These are phyloP conservation scores for Mya arenaria DNA, from an alignment of 1,140 invertebrate genomes.

Conservation along the genomic window DNA sequence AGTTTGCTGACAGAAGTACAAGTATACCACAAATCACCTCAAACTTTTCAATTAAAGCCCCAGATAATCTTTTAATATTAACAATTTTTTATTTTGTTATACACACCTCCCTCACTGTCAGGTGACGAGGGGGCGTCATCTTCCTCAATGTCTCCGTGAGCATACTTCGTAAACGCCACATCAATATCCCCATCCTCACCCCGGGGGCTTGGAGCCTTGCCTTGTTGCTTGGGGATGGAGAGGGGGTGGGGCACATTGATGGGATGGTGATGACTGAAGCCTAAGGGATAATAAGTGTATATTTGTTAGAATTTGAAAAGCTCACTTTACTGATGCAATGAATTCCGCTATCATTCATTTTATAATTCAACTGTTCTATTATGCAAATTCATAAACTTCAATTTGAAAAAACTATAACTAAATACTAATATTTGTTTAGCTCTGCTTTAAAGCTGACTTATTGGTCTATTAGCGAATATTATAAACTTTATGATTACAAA, in stretches of 20 bases:
- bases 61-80: background rate
- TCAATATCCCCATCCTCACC: slow-evolving; percentile 72
- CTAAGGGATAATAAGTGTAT: slow-evolving; percentile 56
- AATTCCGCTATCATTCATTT: no score
- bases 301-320: background rate
- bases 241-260: slow-evolving; percentile 50
- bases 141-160: slow-evolving; percentile 57
- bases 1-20: no score
- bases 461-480: no score
- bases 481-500: no score
- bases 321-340: background rate
- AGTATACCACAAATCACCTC: no score
- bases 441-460: no score
- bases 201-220: background rate
- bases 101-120: slow-evolving; percentile 74
- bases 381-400: no score
- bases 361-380: no score
- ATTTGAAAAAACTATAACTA: no score
- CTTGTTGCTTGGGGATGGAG: background rate
- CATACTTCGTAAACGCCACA: slow-evolving; percentile 71
- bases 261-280: slow-evolving; percentile 66
- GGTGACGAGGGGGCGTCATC: slow-evolving; percentile 73
- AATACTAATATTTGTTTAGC: no score
- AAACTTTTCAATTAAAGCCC: no score
- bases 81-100: slow-evolving; percentile 1